Percentiles rank a stretch among this genome's conserved stretches.
These are phyloP conservation scores for Dendrolimus pini DNA, from an alignment of 2,888 invertebrate species.

Conservation along the genomic window DNA sequence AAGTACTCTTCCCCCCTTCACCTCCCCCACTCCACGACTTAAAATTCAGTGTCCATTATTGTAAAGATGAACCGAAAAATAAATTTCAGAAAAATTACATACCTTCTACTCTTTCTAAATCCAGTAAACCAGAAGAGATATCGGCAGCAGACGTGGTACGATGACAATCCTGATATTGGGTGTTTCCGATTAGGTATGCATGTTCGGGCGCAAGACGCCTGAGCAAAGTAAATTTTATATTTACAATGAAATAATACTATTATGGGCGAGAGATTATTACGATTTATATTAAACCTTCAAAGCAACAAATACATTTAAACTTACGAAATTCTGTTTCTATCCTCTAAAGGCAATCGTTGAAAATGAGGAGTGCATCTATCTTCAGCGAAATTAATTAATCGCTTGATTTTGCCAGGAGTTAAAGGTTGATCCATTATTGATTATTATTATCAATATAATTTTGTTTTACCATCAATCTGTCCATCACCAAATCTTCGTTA, in stretches of 20 bases:
- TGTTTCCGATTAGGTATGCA: background rate
- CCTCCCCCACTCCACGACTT: too few relatives aligned
- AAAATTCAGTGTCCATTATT: too few relatives aligned
- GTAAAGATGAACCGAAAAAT: too few relatives aligned
- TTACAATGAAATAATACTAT: background rate
- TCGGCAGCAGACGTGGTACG: slow-evolving; percentile 20
- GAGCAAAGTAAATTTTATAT: background rate
- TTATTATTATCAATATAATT: background rate
- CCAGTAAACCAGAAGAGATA: slow-evolving; percentile 60
- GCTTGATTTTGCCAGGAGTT: slow-evolving; percentile 60
- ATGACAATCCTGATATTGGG: background rate
- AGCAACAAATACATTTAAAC: background rate
- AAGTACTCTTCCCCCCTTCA: too few relatives aligned
- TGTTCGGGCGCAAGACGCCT: background rate
- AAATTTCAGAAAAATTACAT: slow-evolving; percentile 6
- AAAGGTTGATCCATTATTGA: slow-evolving; percentile 52
- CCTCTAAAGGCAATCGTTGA: slow-evolving; percentile 14
- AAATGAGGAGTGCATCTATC: slow-evolving; percentile 34
- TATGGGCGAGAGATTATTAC: too few relatives aligned
- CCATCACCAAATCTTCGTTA: slow-evolving; percentile 3
- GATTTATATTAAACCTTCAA: too few relatives aligned
- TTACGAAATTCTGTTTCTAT: slow-evolving; percentile 1
- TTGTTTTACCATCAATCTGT: background rate
- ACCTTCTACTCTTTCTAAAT: slow-evolving; percentile 60
- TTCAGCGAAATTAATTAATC: slow-evolving; percentile 57